Evolutionary conservation across 1,140 invertebrate genomes (phyloP).

Genomic region (Metaphire vulgaris): DNA sequence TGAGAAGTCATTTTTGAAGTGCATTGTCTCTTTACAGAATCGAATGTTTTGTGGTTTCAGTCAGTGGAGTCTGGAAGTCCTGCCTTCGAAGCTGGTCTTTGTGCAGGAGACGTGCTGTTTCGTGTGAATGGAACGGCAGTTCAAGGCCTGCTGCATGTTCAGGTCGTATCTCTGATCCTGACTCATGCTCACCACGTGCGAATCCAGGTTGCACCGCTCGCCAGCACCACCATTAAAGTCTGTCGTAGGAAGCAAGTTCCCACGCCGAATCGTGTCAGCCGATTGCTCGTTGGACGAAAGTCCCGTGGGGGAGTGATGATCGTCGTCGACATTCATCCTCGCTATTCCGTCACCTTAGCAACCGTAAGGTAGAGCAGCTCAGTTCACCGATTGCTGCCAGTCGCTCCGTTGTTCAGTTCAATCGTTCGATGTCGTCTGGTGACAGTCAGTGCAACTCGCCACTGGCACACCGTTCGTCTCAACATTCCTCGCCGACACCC

Average conservation of each 20-base stretch:
- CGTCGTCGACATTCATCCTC: constrained; percentile 78
- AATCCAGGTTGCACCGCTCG: constrained; percentile 79
- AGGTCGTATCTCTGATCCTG: constrained; percentile 73
- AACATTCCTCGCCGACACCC: constrained; percentile 51
- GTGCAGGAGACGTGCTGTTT: constrained; percentile 88
- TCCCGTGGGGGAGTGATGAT: constrained; percentile 56
- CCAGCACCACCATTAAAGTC: constrained; percentile 82
- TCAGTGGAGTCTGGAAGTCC: constrained; percentile 86
- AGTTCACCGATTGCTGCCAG: constrained; percentile 29
- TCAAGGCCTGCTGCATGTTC: constrained; percentile 87
- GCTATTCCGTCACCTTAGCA: constrained; percentile 81
- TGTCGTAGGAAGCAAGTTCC: constrained; percentile 53
- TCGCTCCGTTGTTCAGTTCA: constrained; percentile 54
- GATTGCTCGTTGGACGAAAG: background rate
- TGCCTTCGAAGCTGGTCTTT: constrained; percentile 86
- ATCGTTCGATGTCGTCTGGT: constrained; percentile 49
- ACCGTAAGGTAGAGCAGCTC: constrained; percentile 66
- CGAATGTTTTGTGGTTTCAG: too few relatives aligned
- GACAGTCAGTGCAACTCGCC: constrained; percentile 50
- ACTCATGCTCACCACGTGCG: constrained; percentile 82
- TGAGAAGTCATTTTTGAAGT: too few relatives aligned
- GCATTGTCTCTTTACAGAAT: too few relatives aligned
- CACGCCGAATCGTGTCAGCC: background rate
- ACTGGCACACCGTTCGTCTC: constrained; percentile 45
- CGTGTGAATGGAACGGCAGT: constrained; percentile 92